Percentiles rank a stretch among this genome's conserved stretches.
Conservation (phyloP, 1,140 invertebrate species). For the Zaprionus gabonicus region DNA sequence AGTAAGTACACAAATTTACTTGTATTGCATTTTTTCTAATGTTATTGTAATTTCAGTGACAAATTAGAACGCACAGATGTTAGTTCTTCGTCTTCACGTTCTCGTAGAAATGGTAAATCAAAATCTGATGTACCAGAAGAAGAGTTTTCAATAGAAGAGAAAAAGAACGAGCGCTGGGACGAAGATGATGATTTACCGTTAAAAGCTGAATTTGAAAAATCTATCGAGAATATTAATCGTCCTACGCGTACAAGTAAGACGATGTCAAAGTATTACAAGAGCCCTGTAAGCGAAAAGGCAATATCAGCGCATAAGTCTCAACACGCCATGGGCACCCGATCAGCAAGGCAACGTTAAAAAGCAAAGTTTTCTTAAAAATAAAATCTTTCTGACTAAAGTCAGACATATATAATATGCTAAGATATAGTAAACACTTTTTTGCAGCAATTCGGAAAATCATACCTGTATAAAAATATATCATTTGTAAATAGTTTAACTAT, state of each 20-base stretch:
- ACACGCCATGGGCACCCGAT: slow-evolving; percentile 71
- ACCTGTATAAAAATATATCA: slow-evolving; percentile 28
- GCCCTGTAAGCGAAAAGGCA: slow-evolving; percentile 48
- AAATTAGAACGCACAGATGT: slow-evolving; percentile 66
- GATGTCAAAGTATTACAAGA: slow-evolving; percentile 80
- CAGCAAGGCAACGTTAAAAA: slow-evolving; percentile 60
- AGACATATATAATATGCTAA: slow-evolving; percentile 49
- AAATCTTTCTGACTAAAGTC: neutral
- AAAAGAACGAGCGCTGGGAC: slow-evolving; percentile 62
- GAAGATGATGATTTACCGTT: slow-evolving; percentile 70
- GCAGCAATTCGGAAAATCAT: slow-evolving; percentile 14
- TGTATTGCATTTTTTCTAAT: neutral
- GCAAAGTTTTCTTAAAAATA: neutral
- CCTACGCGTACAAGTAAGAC: slow-evolving; percentile 76
- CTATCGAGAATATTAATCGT: slow-evolving; percentile 41
- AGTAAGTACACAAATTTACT: slow-evolving; percentile 46
- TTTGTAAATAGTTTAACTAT: slow-evolving; percentile 60
- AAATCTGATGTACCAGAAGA: slow-evolving; percentile 52
- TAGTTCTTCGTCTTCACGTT: slow-evolving; percentile 66
- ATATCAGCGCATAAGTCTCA: slow-evolving; percentile 53
- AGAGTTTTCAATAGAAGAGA: slow-evolving; percentile 58
- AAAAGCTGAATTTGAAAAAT: slow-evolving; percentile 60
- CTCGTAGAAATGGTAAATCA: slow-evolving; percentile 54
- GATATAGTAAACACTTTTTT: slow-evolving; percentile 29
- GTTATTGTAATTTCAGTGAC: slow-evolving; percentile 45